A percentile compares a stretch with the other conserved stretches of the same genome.
Conservation (phyloP, 2,797 vertebrate species). For the Pampus argenteus region DNA sequence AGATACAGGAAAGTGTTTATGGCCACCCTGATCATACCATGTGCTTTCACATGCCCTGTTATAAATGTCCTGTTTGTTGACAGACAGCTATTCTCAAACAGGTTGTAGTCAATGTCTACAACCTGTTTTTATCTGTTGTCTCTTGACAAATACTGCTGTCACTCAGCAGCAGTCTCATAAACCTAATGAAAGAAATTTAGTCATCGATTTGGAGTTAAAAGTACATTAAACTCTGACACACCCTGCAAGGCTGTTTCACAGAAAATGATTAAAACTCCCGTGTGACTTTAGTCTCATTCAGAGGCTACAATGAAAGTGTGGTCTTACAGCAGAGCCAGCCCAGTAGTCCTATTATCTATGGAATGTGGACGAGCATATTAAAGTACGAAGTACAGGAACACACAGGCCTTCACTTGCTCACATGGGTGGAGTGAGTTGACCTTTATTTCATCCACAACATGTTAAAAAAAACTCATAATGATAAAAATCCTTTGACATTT, state of each 20-base stretch:
- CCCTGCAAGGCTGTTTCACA: neutral
- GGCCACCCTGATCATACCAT: conserved; percentile 41
- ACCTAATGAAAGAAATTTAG: conserved; percentile 21
- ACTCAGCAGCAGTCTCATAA: conserved; percentile 32
- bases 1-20: conserved; percentile 74
- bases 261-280: conserved; percentile 7
- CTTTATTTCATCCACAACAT: neutral
- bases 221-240: conserved; percentile 7
- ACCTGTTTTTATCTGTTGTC: conserved; percentile 25
- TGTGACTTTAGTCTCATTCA: neutral
- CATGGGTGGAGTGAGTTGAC: neutral
- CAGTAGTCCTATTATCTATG: conserved; percentile 27
- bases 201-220: conserved; percentile 32
- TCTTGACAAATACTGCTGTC: conserved; percentile 40
- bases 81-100: too few relatives aligned
- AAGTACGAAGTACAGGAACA: conserved; percentile 56
- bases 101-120: conserved; percentile 38
- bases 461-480: conserved; percentile 13
- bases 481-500: conserved; percentile 18
- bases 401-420: neutral
- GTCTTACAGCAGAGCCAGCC: neutral
- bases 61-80: conserved; percentile 70
- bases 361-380: conserved; percentile 41
- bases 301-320: conserved; percentile 23
- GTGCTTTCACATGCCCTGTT: conserved; percentile 68